Base-by-base conservation (phyloP, 2,888 invertebrate genomes). In the Phengaris alcon region DNA sequence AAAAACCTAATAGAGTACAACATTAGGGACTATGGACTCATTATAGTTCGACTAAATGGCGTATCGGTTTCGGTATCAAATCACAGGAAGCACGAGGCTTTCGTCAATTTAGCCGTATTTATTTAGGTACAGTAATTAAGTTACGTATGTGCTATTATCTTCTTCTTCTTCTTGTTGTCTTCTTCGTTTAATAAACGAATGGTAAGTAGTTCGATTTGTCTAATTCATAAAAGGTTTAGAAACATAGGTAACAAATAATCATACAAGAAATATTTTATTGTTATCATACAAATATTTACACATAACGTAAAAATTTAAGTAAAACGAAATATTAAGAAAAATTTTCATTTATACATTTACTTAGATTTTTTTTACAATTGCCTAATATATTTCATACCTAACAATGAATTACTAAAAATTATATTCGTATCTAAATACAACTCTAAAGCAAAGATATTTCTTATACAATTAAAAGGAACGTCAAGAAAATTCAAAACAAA, bases 61-160 rank as follows among this genome's bases (percentile, higher is more conserved):
- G 72, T 35, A 54, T 72, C 52, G 54, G 22, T 72, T 54, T 54
- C 72, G 52, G 72, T 72, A 72, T 72, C 52, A 52, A 72, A 72
- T 72, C 72, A 72, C 72, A 72, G 72, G 54, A 72, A 54, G 13
- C 54, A 22, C 70, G 10, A 54, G 8, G 22, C 72, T 54, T 51
- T 22, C 51, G 44, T 35, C 35, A 72, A 13, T 72, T 72, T 72
- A 54, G 13, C 15, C 7, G 10, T 54, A 35, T 54, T 54, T 54
- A 13, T 72, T 54, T 72, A 72, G 52, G 54, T 35, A 54, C 35
- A 35, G 69, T 70, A 70, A 51, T 70, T 48, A n/a, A 48, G 69
- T 70, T 70, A 70, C 69, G 51, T 59, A 8, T 8, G 22, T 15
- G 22, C 9, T 48, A 4, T 35, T 35, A 2, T 48, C 48, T 8